phyloP scores from a whole-genome alignment of 92 coral and sea anemone species.

The Montipora capitata region DNA sequence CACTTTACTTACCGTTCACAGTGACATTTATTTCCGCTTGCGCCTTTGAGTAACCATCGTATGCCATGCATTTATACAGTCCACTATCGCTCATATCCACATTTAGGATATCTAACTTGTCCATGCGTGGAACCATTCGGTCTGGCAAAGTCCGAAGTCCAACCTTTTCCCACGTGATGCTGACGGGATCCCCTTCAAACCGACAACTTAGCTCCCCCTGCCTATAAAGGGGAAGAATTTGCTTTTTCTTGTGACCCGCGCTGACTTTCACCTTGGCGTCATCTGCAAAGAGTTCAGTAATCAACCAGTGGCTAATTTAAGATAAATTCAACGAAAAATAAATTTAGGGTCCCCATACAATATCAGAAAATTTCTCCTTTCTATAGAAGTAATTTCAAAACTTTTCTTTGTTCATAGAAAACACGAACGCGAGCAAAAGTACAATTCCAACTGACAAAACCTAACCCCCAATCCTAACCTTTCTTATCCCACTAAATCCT shows the following conservation, averaged over 20 bases:
- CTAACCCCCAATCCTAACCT: no score
- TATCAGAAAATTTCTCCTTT: no score
- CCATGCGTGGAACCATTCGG: slow-evolving; percentile 79
- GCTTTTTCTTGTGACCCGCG: slow-evolving; percentile 67
- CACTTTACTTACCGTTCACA: slow-evolving; percentile 69
- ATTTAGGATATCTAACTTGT: slow-evolving; percentile 72
- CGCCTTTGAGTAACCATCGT: slow-evolving; percentile 76
- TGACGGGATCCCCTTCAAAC: slow-evolving; percentile 78
- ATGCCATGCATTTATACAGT: slow-evolving; percentile 81
- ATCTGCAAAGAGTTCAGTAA: slow-evolving; percentile 20
- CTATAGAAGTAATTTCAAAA: no score
- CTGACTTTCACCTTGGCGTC: slow-evolving; percentile 66
- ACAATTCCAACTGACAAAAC: no score
- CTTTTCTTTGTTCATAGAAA: no score
- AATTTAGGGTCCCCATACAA: neutral
- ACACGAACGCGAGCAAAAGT: no score
- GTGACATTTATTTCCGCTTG: slow-evolving; percentile 76
- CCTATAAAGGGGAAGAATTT: slow-evolving; percentile 53
- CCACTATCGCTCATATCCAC: slow-evolving; percentile 84
- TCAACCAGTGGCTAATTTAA: no score
- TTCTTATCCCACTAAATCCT: no score
- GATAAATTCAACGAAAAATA: neutral
- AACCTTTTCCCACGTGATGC: slow-evolving; percentile 88
- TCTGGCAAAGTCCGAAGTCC: slow-evolving; percentile 77
- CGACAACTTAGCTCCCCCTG: slow-evolving; percentile 81